Conservation (phyloP, 2,888 invertebrate genomes). For the Neoaliturus tenellus region DNA sequence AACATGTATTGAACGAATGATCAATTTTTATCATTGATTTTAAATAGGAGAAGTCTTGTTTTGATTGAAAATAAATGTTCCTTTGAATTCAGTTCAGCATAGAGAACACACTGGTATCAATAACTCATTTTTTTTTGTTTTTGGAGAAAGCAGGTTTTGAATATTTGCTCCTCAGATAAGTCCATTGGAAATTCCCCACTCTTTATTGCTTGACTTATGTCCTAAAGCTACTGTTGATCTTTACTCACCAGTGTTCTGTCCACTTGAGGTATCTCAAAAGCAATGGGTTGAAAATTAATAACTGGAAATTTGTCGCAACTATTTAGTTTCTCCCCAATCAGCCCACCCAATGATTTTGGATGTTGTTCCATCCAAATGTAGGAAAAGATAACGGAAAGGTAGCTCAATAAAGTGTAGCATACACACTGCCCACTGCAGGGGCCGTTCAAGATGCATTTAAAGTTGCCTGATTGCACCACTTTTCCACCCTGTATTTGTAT, state of each 20-base stretch:
- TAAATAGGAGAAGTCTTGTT: not conserved
- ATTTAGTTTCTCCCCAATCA: conserved; percentile 54
- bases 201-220: conserved; percentile 56
- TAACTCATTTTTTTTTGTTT: not conserved
- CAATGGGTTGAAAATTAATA: conserved; percentile 55
- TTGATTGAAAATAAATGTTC: conserved; percentile 12
- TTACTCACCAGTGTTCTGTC: conserved; percentile 54
- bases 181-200: conserved; percentile 54
- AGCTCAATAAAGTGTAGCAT: conserved; percentile 44
- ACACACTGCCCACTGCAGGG: conserved; percentile 49
- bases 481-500: conserved; percentile 44
- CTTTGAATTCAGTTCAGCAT: conserved; percentile 8
- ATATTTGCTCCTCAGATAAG: conserved; percentile 19
- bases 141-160: conserved; percentile 2
- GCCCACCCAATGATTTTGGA: conserved; percentile 59
- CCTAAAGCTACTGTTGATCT: conserved; percentile 60
- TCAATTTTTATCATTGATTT: not conserved
- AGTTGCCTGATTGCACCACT: conserved; percentile 48
- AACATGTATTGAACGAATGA: conserved; percentile 6
- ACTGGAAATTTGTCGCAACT: conserved; percentile 59
- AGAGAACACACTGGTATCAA: not conserved
- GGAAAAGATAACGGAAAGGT: conserved; percentile 56
- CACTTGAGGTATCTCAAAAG: conserved; percentile 44
- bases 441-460: conserved; percentile 33
- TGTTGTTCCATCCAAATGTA: conserved; percentile 58